Evolutionary conservation across 2,113 vertebrate species (phyloP).

Genomic region (Sigmodon hispidus): DNA sequence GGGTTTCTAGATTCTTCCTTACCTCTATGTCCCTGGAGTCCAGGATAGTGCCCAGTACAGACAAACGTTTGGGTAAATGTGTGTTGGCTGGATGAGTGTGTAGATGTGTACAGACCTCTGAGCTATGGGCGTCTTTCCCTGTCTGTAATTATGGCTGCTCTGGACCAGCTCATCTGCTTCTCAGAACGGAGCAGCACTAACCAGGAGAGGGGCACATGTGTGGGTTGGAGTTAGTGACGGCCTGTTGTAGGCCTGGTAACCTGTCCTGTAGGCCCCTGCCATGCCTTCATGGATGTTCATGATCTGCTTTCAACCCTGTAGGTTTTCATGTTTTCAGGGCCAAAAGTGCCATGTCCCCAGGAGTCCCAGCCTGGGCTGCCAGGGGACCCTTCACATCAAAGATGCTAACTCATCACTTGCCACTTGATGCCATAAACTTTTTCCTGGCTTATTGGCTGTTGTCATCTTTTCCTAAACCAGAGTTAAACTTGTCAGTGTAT

Average conservation of each 20-base stretch:
- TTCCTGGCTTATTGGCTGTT: not conserved
- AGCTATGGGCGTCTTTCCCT: not conserved
- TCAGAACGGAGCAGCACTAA: not conserved
- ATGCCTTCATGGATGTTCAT: too few species aligned
- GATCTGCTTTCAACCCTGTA: not conserved
- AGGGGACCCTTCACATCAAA: not conserved
- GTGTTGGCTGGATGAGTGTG: not conserved
- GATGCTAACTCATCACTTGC: not conserved
- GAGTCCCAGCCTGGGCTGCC: not conserved
- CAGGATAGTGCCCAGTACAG: not conserved
- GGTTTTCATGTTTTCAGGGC: not conserved
- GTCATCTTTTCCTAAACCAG: not conserved
- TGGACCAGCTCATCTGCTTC: not conserved
- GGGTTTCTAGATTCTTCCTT: not conserved
- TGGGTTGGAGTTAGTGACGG: not conserved
- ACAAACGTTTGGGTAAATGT: not conserved
- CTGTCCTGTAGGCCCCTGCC: not conserved
- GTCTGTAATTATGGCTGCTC: not conserved
- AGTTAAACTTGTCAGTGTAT: not conserved
- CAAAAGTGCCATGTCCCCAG: not conserved
- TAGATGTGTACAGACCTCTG: not conserved
- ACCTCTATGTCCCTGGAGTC: not conserved
- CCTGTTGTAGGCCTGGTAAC: not conserved
- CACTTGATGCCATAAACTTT: not conserved
- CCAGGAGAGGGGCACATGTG: not conserved